These are phyloP conservation scores for Lontra canadensis DNA, from an alignment of 2,113 vertebrate genomes.

Conservation along the genomic window DNA sequence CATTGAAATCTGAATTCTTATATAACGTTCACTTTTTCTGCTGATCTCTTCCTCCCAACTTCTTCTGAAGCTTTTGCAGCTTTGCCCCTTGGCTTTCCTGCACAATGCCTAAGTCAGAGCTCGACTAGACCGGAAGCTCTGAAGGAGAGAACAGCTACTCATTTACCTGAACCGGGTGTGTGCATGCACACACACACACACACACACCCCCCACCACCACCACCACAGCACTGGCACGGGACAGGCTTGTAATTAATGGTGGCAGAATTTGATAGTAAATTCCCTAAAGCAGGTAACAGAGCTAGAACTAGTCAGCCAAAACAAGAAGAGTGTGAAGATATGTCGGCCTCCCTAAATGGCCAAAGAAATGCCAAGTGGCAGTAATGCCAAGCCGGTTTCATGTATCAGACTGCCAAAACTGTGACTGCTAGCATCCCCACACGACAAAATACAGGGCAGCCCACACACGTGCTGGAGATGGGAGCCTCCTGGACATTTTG, in stretches of 20 bases:
- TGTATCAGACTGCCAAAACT: not conserved
- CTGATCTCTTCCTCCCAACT: not conserved
- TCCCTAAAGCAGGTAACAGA: not conserved
- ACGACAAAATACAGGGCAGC: not conserved
- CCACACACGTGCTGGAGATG: not conserved
- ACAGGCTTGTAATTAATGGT: not conserved
- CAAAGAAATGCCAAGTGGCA: not conserved
- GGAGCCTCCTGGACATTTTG: not conserved
- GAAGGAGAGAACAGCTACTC: not conserved
- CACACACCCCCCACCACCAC: not conserved
- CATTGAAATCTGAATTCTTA: not conserved
- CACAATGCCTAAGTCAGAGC: not conserved
- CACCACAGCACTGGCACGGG: not conserved
- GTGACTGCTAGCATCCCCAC: not conserved
- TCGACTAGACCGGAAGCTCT: not conserved
- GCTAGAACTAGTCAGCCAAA: not conserved
- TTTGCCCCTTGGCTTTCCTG: not conserved
- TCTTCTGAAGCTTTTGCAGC: not conserved
- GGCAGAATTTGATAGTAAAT: not conserved
- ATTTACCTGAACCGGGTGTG: not conserved
- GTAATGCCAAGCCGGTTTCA: not conserved
- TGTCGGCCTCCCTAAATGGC: not conserved
- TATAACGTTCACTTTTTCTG: not conserved
- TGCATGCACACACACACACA: not conserved
- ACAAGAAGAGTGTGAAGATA: not conserved